A percentile compares a stretch with the other conserved stretches of the same genome.
These are phyloP conservation scores for Lacerta agilis DNA, from an alignment of 2,797 vertebrate genomes.

Conservation along the genomic window DNA sequence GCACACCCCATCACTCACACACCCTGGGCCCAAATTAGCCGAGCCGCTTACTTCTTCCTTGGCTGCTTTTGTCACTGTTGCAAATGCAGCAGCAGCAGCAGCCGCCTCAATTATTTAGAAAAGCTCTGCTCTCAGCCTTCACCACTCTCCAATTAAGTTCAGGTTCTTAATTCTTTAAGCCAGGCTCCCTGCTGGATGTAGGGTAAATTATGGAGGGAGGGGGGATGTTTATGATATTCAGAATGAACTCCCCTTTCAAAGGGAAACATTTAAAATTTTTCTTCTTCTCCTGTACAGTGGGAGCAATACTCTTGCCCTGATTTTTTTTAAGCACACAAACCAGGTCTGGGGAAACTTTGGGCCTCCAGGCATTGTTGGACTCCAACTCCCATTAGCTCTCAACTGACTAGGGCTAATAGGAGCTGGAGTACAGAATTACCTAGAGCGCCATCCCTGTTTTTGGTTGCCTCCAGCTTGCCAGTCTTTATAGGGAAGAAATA, in stretches of 20 bases:
- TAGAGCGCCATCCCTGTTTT: no score
- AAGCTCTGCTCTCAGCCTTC: neutral
- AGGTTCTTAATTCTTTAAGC: neutral
- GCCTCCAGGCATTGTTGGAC: no score
- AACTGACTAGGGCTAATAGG: neutral
- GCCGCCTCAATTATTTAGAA: neutral
- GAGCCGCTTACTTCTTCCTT: neutral
- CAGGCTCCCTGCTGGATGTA: neutral
- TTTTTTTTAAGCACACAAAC: no score
- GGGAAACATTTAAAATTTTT: neutral
- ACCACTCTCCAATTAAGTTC: neutral
- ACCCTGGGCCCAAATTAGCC: neutral
- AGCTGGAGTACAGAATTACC: neutral
- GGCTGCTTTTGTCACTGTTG: neutral
- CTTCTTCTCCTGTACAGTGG: neutral
- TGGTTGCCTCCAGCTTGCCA: no score
- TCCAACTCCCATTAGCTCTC: no score
- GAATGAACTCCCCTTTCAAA: neutral
- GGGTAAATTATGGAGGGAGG: neutral
- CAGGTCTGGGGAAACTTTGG: neutral
- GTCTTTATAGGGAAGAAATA: no score
- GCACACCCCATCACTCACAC: neutral
- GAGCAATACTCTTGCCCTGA: neutral
- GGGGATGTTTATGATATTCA: neutral
- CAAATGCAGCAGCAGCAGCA: neutral